phyloP scores from a whole-genome alignment of 2,113 vertebrate genomes.

The Chrysochloris asiatica region DNA sequence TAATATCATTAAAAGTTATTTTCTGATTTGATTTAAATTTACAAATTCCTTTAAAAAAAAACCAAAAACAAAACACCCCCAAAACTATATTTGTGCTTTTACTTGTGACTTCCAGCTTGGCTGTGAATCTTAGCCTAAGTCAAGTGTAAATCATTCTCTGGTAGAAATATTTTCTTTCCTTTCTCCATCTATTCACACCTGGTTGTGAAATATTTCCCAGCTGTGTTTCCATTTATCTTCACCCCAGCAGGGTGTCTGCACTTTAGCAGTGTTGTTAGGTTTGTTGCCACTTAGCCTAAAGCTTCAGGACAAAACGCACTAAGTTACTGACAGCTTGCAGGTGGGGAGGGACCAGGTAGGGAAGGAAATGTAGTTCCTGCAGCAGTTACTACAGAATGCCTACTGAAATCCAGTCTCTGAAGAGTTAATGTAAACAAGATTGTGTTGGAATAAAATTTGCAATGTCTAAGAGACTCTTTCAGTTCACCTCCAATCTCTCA shows the following conservation, averaged over 20 bases:
- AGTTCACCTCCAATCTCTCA: accelerated
- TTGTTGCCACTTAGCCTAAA: constrained; percentile 19
- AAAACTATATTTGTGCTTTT: not conserved
- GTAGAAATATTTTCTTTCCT: constrained; percentile 56
- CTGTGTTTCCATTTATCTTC: constrained; percentile 54
- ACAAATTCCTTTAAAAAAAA: not conserved
- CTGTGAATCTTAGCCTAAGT: not conserved
- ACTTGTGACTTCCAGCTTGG: not conserved
- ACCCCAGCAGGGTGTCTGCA: not conserved
- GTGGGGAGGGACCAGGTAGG: accelerated
- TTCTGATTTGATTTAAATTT: constrained; percentile 39
- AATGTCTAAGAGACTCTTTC: not conserved
- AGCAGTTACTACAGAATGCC: not conserved
- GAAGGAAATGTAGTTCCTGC: not conserved
- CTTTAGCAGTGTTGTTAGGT: not conserved
- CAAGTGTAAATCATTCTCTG: constrained; percentile 35
- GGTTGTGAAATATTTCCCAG: constrained; percentile 39
- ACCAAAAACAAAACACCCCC: not conserved
- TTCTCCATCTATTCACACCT: constrained; percentile 53
- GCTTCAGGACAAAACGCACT: constrained; percentile 2
- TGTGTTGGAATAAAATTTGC: not conserved
- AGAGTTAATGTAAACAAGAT: not conserved
- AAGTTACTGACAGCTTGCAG: not conserved
- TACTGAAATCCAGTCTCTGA: not conserved
- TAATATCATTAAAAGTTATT: not conserved